A percentile compares a stretch with the other conserved stretches of the same genome.
Conservation (phyloP, 2,797 vertebrate genomes). For the Gobionotothen gibberifrons region DNA sequence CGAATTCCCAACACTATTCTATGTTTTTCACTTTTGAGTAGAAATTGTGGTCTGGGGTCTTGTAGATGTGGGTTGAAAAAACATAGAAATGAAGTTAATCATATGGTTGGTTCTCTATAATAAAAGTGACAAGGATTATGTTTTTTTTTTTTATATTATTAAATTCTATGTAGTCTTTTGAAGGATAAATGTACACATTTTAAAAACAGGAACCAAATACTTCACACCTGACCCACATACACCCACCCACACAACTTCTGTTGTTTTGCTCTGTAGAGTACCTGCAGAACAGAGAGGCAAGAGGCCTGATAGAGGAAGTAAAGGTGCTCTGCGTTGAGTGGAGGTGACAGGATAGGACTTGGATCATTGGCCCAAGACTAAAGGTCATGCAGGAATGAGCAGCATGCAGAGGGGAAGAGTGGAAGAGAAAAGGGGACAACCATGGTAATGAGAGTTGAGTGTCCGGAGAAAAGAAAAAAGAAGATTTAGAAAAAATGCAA, state of each 20-base stretch:
- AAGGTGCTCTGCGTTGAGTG: constrained; percentile 86
- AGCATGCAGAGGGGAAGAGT: constrained; percentile 73
- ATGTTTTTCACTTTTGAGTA: background rate
- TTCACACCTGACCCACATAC: constrained; percentile 34
- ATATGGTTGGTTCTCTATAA: background rate
- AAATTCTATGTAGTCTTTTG: background rate
- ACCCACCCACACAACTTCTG: constrained; percentile 23
- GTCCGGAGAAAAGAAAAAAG: constrained; percentile 30
- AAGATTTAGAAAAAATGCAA: constrained; percentile 2
- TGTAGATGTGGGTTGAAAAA: constrained; percentile 1
- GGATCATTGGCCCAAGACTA: constrained; percentile 84
- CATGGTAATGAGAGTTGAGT: constrained; percentile 36
- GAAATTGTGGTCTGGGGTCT: background rate
- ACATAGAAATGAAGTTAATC: background rate
- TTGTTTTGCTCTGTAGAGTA: constrained; percentile 66
- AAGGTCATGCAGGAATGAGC: constrained; percentile 77
- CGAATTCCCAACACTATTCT: background rate
- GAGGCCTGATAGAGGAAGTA: constrained; percentile 88
- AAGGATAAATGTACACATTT: constrained; percentile 5
- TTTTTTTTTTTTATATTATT: background rate
- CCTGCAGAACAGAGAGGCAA: constrained; percentile 79
- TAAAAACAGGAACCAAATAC: constrained; percentile 30
- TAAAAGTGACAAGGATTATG: too few relatives aligned
- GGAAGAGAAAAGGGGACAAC: constrained; percentile 32
- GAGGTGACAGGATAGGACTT: constrained; percentile 85